Evolutionary conservation across 1,140 invertebrate genomes (phyloP).

Genomic region (Caenorhabditis elegans): WBcel235 BX284602.5:278501-279000

Average conservation of each 20-base stretch:
- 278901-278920: no score
- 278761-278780: no score
- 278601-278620: background rate
- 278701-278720: conserved; percentile 39
- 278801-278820: no score
- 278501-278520: background rate
- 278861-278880: no score
- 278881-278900: no score
- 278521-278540: background rate
- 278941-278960: no score
- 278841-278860: no score
- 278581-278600: background rate
- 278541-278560: conserved; percentile 30
- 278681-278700: conserved; percentile 29
- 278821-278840: no score
- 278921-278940: no score
- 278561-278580: background rate
- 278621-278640: conserved; percentile 10
- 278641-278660: background rate
- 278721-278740: conserved; percentile 2
- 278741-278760: background rate
- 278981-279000: no score
- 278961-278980: no score
- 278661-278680: conserved; percentile 1
- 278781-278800: no score